phyloP scores from a whole-genome alignment of 2,113 vertebrate species.

The Ploceus nigricollis region DNA sequence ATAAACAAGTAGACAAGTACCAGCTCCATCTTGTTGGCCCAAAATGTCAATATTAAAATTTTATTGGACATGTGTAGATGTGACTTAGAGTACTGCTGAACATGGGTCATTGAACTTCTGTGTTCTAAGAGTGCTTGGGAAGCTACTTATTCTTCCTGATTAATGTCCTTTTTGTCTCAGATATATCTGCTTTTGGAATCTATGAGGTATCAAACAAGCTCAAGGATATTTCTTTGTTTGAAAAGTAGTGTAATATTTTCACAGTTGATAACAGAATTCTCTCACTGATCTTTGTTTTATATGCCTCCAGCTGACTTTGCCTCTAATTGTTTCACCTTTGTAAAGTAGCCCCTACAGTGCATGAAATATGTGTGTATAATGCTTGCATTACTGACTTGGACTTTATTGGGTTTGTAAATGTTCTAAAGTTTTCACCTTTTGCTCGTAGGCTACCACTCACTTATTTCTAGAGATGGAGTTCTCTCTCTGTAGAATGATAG shows the following conservation, averaged over 20 bases:
- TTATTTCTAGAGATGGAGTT: background rate
- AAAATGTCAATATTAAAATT: background rate
- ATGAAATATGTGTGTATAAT: rapidly evolving
- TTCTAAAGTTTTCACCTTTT: background rate
- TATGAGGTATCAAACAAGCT: background rate
- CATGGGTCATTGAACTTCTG: background rate
- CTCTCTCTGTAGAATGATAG: background rate
- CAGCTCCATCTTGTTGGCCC: background rate
- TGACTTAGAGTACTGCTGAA: background rate
- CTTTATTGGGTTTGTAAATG: background rate
- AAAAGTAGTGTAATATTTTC: background rate
- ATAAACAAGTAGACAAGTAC: background rate
- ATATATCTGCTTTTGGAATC: background rate
- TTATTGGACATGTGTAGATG: background rate
- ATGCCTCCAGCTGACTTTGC: background rate
- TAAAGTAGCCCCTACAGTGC: background rate
- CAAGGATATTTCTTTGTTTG: background rate
- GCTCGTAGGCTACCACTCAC: background rate
- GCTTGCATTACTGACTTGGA: background rate
- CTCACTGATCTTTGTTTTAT: background rate
- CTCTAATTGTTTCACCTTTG: background rate
- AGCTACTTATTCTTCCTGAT: background rate
- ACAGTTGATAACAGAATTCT: background rate
- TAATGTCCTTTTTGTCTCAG: background rate
- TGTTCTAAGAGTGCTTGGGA: background rate